Evolutionary conservation across 2,888 invertebrate species (phyloP), one percentile per base, ranked within the genome.

Genomic region (Agonopterix arenella): DNA sequence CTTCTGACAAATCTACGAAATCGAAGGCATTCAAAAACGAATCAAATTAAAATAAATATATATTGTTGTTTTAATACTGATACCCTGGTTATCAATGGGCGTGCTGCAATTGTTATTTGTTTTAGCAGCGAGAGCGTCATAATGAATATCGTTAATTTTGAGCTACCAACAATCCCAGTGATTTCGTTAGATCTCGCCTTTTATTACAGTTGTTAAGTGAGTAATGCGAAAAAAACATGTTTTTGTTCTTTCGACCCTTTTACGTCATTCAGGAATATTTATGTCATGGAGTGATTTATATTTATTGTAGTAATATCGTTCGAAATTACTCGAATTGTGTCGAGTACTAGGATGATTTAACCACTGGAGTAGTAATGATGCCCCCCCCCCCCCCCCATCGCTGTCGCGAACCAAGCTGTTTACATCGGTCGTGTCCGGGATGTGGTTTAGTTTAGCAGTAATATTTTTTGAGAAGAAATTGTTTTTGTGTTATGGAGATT

Each of bases 61-160:
- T 28, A 28, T 28, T 28, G 28, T 28, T 28, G 5, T 28, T 28
- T 28, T 43, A 57, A 49, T 57, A 55, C 55, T 55, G 51, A 55
- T 40, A 49, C 4, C 49, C 47, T 40, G 50, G 36, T 46, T 47
- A 38, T 48, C 47, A 51, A 49, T 44, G 49, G 46, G 51, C 36
- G 47, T 16, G 56, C 51, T 59, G 58, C 61, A 56, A 58, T 66
- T 70, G 69, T 64, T 70, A 64, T 73, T 73, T 71, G 70, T 71
- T 70, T 66, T 60, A 60, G 58, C 57, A 55, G 56, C 56, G 64
- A 64, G 70, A 67, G 62, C 61, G 62, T 62, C 64, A 62, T 73
- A 73, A 73, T 71, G 63, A 68, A 54, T 50, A 58, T 58, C 71
- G 66, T 73, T 73, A 70, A 73, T 73, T 73, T 62, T 54, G 60